Conservation (phyloP, 2,888 invertebrate species). For the Orthonevra nobilis region DNA sequence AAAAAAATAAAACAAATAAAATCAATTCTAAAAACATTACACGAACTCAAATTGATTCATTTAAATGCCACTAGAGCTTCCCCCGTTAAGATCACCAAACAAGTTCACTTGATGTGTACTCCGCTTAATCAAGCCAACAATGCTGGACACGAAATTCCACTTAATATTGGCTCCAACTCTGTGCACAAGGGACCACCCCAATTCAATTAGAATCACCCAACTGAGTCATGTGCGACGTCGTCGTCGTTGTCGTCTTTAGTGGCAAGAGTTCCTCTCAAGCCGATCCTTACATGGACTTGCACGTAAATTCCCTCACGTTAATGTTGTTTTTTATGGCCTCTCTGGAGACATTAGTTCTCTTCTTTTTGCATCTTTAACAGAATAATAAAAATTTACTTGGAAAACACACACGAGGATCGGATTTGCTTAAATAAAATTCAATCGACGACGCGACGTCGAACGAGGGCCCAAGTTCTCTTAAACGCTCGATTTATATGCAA, state of each 20-base stretch:
- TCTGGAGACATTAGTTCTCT: slow-evolving; percentile 9
- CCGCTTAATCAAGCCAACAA: slow-evolving; percentile 7
- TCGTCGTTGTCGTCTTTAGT: not conserved
- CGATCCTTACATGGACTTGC: slow-evolving; percentile 29
- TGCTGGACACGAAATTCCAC: slow-evolving; percentile 19
- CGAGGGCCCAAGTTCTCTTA: slow-evolving; percentile 1
- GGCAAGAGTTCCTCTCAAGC: not conserved
- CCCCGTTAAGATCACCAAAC: slow-evolving; percentile 1
- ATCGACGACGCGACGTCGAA: too few species aligned
- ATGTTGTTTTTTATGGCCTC: not conserved
- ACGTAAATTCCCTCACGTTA: slow-evolving; percentile 53
- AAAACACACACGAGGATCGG: slow-evolving; percentile 24
- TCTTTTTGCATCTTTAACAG: slow-evolving; percentile 3
- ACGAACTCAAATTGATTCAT: slow-evolving; percentile 16
- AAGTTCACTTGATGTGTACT: slow-evolving; percentile 8
- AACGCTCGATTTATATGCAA: slow-evolving; percentile 50
- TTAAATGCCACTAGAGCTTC: not conserved
- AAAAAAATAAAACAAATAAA: too few species aligned
- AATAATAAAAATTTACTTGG: slow-evolving; percentile 12
- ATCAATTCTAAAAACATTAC: too few species aligned
- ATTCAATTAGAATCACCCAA: slow-evolving; percentile 36
- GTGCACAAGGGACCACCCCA: slow-evolving; percentile 31
- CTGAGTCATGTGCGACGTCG: slow-evolving; percentile 28
- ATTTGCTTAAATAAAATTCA: too few species aligned
- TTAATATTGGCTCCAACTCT: slow-evolving; percentile 8